phyloP scores from a whole-genome alignment of 2,797 vertebrate genomes.

The Helicolenus hilgendorfi region DNA sequence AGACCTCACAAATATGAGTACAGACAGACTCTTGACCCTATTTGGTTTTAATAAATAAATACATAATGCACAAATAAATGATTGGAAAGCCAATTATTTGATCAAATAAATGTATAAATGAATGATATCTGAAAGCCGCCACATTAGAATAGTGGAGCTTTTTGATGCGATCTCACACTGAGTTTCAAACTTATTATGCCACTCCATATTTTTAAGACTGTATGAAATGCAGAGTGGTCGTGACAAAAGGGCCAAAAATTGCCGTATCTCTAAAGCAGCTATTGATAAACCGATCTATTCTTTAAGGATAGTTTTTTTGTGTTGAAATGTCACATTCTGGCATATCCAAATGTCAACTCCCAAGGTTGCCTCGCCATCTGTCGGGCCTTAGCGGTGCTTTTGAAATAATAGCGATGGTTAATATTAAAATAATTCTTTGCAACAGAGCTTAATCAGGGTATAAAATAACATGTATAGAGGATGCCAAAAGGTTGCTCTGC shows the following conservation, averaged over 20 bases:
- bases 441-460: conserved; percentile 37
- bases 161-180: conserved; percentile 26
- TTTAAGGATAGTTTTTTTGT: conserved; percentile 83
- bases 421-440: conserved; percentile 43
- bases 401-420: conserved; percentile 67
- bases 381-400: conserved; percentile 76
- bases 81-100: conserved; percentile 23
- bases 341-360: conserved; percentile 91
- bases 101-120: conserved; percentile 32
- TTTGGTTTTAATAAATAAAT: neutral
- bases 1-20: conserved; percentile 7
- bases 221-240: conserved; percentile 50
- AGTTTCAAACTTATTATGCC: conserved; percentile 47
- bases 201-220: conserved; percentile 21
- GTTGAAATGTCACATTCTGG: conserved; percentile 86
- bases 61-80: conserved; percentile 5
- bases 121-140: conserved; percentile 47
- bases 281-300: conserved; percentile 83
- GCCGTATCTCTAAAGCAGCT: conserved; percentile 67
- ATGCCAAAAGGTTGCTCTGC: conserved; percentile 56
- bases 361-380: conserved; percentile 81
- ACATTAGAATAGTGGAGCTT: conserved; percentile 18
- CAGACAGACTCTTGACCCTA: neutral
- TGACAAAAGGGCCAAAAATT: conserved; percentile 66
- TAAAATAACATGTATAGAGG: conserved; percentile 20